phyloP scores from a whole-genome alignment of 2,888 invertebrate genomes.

The Trissolcus japonicus region DNA sequence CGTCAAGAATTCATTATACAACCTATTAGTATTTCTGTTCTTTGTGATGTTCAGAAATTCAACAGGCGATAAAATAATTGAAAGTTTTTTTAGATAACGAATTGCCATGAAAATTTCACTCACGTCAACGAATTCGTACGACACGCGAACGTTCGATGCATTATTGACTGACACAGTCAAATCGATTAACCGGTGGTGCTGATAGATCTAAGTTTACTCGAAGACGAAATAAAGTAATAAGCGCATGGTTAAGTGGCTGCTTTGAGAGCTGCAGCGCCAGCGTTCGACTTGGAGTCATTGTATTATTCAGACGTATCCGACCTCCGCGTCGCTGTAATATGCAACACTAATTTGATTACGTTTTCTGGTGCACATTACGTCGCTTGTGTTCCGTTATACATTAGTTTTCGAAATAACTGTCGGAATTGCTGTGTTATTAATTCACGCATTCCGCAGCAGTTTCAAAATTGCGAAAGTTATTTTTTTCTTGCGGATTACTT shows the following conservation, averaged over 20 bases:
- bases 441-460: slow-evolving; percentile 4
- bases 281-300: slow-evolving; percentile 17
- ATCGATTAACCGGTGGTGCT: slow-evolving; percentile 23
- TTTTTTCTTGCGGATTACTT: not conserved
- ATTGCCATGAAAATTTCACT: too few relatives aligned
- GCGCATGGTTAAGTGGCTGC: slow-evolving; percentile 10
- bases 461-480: slow-evolving; percentile 13
- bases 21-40: slow-evolving; percentile 7
- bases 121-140: too few relatives aligned
- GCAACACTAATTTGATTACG: slow-evolving; percentile 43
- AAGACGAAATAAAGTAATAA: slow-evolving; percentile 34
- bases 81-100: not conserved
- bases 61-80: slow-evolving; percentile 30
- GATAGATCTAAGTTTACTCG: slow-evolving; percentile 4
- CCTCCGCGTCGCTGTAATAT: slow-evolving; percentile 20
- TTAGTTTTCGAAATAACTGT: slow-evolving; percentile 25
- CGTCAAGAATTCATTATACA: slow-evolving; percentile 30
- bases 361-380: slow-evolving; percentile 38
- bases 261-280: not conserved
- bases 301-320: slow-evolving; percentile 32
- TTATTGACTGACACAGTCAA: not conserved
- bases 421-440: slow-evolving; percentile 30
- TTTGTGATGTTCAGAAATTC: slow-evolving; percentile 37
- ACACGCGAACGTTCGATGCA: not conserved
- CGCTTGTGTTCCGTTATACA: slow-evolving; percentile 32